phyloP scores from a whole-genome alignment of 2,113 vertebrate genomes.

The Leuciscus idus region DNA sequence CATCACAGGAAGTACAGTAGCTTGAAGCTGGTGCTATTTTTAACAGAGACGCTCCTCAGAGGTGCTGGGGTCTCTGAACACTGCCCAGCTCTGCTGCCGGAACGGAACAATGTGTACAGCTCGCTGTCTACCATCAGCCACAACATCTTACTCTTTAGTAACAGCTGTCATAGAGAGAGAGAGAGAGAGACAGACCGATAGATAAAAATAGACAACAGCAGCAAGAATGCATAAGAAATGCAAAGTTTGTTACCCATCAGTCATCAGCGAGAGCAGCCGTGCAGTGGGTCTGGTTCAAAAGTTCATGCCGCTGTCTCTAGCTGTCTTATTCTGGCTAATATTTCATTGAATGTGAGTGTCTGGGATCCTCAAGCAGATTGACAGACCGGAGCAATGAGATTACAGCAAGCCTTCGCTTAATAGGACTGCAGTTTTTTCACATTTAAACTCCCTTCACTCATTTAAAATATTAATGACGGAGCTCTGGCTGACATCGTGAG shows the following conservation, averaged over 20 bases:
- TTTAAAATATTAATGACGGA: conserved; percentile 61
- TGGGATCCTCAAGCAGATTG: conserved; percentile 54
- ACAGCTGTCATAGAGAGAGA: conserved; percentile 44
- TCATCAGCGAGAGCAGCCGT: conserved; percentile 35
- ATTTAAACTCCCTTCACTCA: conserved; percentile 58
- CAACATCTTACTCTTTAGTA: conserved; percentile 50
- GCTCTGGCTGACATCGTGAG: conserved; percentile 33
- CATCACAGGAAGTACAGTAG: conserved; percentile 44
- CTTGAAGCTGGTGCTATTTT: conserved; percentile 46
- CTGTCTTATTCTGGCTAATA: conserved; percentile 43
- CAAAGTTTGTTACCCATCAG: conserved; percentile 48
- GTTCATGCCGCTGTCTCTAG: conserved; percentile 49
- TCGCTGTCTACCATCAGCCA: conserved; percentile 44
- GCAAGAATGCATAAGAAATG: conserved; percentile 35
- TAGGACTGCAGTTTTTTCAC: conserved; percentile 52
- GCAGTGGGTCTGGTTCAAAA: conserved; percentile 52
- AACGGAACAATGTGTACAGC: conserved; percentile 46
- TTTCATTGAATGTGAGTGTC: conserved; percentile 44
- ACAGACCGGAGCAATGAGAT: conserved; percentile 54
- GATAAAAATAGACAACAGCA: conserved; percentile 55
- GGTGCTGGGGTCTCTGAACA: conserved; percentile 27
- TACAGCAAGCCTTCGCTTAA: conserved; percentile 50
- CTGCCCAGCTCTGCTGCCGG: conserved; percentile 40
- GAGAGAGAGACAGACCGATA: conserved; percentile 2
- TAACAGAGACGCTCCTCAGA: conserved; percentile 31